Evolutionary conservation across 2,113 vertebrate genomes (phyloP).

Genomic region (Bungarus multicinctus): DNA sequence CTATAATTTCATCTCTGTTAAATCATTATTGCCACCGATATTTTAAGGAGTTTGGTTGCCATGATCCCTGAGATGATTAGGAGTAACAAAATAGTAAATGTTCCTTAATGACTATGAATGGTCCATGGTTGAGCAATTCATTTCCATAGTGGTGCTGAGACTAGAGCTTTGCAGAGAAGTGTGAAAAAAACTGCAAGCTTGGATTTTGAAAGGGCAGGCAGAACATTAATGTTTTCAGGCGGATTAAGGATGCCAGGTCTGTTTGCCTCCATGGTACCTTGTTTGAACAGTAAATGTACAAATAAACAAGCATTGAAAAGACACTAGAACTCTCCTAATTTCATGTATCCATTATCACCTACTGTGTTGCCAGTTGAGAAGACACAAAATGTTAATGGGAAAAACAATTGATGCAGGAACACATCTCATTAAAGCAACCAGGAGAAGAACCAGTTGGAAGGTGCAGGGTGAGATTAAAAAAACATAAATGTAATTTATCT

Average conservation of each 20-base stretch:
- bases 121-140: not conserved
- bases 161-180: not conserved
- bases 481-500: not conserved
- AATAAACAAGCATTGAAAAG: not conserved
- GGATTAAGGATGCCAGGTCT: not conserved
- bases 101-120: not conserved
- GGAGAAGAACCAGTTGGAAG: not conserved
- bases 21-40: not conserved
- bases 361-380: not conserved
- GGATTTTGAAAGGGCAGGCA: not conserved
- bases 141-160: not conserved
- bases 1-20: not conserved
- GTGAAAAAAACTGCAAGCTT: not conserved
- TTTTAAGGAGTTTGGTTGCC: not conserved
- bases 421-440: not conserved
- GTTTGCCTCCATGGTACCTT: not conserved
- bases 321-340: not conserved
- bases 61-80: not conserved
- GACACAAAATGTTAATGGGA: not conserved
- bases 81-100: not conserved
- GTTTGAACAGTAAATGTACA: not conserved
- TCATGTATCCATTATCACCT: not conserved
- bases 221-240: not conserved
- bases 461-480: not conserved
- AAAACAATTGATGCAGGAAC: not conserved